phyloP scores from a whole-genome alignment of 1,140 invertebrate species.

The Meloidogyne exigua region DNA sequence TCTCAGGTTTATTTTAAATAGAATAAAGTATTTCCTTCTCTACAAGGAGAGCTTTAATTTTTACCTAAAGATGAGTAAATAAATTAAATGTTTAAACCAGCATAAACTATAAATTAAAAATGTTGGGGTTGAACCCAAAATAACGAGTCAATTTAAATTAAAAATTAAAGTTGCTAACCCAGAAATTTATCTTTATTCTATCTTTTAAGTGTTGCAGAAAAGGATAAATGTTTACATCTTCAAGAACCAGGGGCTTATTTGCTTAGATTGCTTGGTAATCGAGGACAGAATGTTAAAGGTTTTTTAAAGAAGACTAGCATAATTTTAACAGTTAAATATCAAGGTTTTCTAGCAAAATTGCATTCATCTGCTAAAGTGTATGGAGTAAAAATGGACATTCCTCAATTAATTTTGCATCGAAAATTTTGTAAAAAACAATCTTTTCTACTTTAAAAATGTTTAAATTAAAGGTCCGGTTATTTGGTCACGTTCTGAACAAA shows the following conservation, averaged over 20 bases:
- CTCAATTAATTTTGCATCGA: conserved; percentile 52
- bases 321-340: conserved; percentile 20
- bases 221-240: conserved; percentile 37
- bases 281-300: conserved; percentile 57
- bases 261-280: conserved; percentile 53
- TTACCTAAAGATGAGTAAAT: too few species aligned
- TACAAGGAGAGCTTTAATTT: too few species aligned
- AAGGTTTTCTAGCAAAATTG: conserved; percentile 30
- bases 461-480: conserved; percentile 48
- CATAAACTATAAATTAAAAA: too few species aligned
- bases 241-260: conserved; percentile 48
- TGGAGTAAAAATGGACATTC: conserved; percentile 49
- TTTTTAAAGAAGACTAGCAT: conserved; percentile 14
- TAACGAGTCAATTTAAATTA: too few species aligned
- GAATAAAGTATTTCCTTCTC: too few species aligned
- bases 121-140: too few species aligned
- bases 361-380: conserved; percentile 45
- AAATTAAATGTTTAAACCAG: too few species aligned
- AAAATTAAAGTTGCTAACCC: too few species aligned
- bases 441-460: conserved; percentile 28
- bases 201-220: conserved; percentile 49
- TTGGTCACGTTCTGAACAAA: conserved; percentile 53
- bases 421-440: conserved; percentile 64
- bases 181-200: too few species aligned
- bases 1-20: conserved; percentile 55